Evolutionary conservation across 2,888 invertebrate species (phyloP), one percentile per base, ranked within the genome.

Genomic region (Drosophila tanythrix): DNA sequence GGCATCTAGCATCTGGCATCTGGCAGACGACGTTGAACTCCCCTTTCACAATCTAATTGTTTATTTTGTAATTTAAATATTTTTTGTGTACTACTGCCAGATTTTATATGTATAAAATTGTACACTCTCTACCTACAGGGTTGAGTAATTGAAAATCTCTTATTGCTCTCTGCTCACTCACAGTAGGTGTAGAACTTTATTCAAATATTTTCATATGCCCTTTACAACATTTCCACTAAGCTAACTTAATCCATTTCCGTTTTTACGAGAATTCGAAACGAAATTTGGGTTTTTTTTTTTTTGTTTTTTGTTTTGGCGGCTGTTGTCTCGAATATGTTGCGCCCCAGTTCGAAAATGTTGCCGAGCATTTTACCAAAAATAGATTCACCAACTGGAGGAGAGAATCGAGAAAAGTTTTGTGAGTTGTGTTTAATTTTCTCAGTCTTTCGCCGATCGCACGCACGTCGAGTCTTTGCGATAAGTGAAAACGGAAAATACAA

Each of bases 31-130:
- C 31, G 61, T 40, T 53, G 69, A 55, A 66, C 70, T 77, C 77
- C 76, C 78, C 76, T 74, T 83, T 73, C 50, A 74, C 72, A 78
- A 83, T 88, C 79, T 88, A 88, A 89, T 89, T 88, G 86, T 88
- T 87, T 86, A 86, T 83, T 89, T 86, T 88, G 88, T 89, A 83
- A 88, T 88, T 88, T 85, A 88, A 88, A 83, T 89, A 83, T 80
- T 76, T 87, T 72, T 82, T 56, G 60, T 43, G 33, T 67, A 69
- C 56, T 40, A 67, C 13, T 70, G 67, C 48, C 62, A 77, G 65
- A 71, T 71, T 71, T 64, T 29, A 46, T 55, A 65, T 18, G 10
- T 25, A 25, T 46, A 25, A 46, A 46, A 13, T 15, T 15, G 36
- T 62, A 15, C 13, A 31, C 10, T 36, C 10, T 36, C 10, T 29